Conservation (phyloP, 2,797 vertebrate genomes). For the Heteromormyrus szaboi region DNA sequence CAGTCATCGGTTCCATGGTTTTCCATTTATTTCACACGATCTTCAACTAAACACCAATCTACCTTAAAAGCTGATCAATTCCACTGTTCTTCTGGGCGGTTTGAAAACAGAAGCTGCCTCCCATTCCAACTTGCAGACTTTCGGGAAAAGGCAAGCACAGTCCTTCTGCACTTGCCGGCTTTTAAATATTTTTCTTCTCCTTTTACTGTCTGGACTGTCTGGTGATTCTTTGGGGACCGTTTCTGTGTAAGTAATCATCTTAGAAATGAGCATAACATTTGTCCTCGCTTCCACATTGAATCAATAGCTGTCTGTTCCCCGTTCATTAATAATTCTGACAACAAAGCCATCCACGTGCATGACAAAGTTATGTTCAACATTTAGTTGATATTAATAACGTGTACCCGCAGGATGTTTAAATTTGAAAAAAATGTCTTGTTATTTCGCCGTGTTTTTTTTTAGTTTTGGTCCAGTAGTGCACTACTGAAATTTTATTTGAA, state of each 20-base stretch:
- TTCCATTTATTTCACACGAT: neutral
- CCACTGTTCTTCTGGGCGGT: neutral
- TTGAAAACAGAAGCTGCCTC: neutral
- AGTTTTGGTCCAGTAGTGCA: neutral
- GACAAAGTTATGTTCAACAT: neutral
- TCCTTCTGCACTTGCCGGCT: neutral
- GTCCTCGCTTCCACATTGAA: conserved; percentile 10
- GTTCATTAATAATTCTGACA: conserved; percentile 11
- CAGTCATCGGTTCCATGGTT: neutral
- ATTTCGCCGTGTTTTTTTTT: neutral
- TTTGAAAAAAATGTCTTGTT: neutral
- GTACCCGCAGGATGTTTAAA: neutral
- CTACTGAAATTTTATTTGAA: neutral
- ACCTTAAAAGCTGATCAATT: neutral
- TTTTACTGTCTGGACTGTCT: conserved; percentile 15
- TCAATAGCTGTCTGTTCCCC: neutral
- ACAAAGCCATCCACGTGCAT: neutral
- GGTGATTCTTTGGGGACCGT: conserved; percentile 4
- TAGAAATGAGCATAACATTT: conserved; percentile 18
- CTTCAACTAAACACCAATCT: neutral
- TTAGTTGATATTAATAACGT: neutral
- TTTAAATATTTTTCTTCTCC: neutral
- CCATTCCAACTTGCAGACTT: neutral
- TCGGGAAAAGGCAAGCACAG: neutral
- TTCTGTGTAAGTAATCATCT: conserved; percentile 18